A percentile compares a stretch with the other conserved stretches of the same genome.
Evolutionary conservation across 2,888 invertebrate genomes (phyloP).

Genomic region (Drosophila rubida): DNA sequence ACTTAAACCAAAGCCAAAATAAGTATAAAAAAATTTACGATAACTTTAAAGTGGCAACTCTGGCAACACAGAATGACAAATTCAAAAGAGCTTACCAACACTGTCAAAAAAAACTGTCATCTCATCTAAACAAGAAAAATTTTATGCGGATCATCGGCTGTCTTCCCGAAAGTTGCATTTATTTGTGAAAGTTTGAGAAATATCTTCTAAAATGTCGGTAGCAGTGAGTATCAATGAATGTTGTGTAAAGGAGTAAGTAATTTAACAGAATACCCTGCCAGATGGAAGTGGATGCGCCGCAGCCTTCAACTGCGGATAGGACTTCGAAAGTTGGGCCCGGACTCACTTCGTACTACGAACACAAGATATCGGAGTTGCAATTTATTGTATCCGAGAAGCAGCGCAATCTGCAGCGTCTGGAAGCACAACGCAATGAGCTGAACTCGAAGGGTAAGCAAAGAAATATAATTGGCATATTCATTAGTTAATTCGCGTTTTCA

Average conservation of each 20-base stretch:
- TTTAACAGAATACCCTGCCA: constrained; percentile 10
- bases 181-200: neutral
- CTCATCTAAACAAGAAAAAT: constrained; percentile 24
- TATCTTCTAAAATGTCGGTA: constrained; percentile 13
- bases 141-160: neutral
- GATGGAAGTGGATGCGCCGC: constrained; percentile 74
- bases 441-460: constrained; percentile 94
- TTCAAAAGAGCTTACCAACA: constrained; percentile 27
- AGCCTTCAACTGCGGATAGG: constrained; percentile 37
- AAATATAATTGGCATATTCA: neutral
- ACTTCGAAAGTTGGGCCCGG: constrained; percentile 86
- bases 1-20: neutral
- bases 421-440: constrained; percentile 98
- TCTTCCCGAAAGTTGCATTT: neutral
- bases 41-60: neutral
- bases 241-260: neutral
- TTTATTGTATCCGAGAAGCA: constrained; percentile 97
- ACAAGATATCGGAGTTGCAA: constrained; percentile 98
- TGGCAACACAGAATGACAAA: neutral
- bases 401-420: constrained; percentile 97
- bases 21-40: neutral
- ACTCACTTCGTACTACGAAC: constrained; percentile 97
- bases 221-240: constrained; percentile 15
- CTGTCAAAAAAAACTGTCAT: constrained; percentile 35
- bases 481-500: too few relatives aligned